Percentiles rank a stretch among this genome's conserved stretches.
Evolutionary conservation across 2,888 invertebrate genomes (phyloP).

Genomic region (Hipparchia semele): DNA sequence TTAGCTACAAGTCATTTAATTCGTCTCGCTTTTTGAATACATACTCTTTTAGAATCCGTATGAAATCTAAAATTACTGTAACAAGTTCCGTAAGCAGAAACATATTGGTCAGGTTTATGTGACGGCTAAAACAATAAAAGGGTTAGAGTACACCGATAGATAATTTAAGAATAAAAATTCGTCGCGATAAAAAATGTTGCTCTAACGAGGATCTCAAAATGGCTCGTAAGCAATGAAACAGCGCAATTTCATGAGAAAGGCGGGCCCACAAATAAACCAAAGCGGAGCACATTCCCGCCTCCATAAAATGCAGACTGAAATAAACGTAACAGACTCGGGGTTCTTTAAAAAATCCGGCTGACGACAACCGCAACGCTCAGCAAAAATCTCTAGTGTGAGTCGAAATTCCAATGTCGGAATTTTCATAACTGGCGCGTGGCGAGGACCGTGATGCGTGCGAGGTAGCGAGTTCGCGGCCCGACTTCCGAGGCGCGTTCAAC

Average conservation of each 20-base stretch:
- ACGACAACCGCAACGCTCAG: conserved; percentile 77
- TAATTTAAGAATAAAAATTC: conserved; percentile 67
- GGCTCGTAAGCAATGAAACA: conserved; percentile 79
- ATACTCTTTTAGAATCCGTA: background rate
- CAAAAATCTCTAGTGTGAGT: conserved; percentile 78
- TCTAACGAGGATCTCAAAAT: conserved; percentile 76
- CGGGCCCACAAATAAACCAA: conserved; percentile 78
- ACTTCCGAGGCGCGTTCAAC: conserved; percentile 59
- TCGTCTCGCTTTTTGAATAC: conserved; percentile 34
- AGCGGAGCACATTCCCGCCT: conserved; percentile 78
- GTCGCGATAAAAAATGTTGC: conserved; percentile 72
- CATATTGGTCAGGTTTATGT: conserved; percentile 29
- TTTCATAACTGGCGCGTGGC: conserved; percentile 74
- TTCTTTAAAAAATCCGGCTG: conserved; percentile 75
- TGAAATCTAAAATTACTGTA: conserved; percentile 38
- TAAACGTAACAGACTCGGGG: conserved; percentile 74
- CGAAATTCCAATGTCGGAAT: conserved; percentile 76
- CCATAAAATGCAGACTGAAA: conserved; percentile 78
- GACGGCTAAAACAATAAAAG: conserved; percentile 51
- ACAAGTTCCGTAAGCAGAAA: conserved; percentile 13
- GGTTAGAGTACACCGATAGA: conserved; percentile 51
- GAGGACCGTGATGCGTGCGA: conserved; percentile 64
- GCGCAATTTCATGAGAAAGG: conserved; percentile 79
- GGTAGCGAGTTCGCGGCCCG: conserved; percentile 58
- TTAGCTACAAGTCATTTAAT: conserved; percentile 43